Evolutionary conservation across 2,113 vertebrate species (phyloP).

Genomic region (Grus americana): DNA sequence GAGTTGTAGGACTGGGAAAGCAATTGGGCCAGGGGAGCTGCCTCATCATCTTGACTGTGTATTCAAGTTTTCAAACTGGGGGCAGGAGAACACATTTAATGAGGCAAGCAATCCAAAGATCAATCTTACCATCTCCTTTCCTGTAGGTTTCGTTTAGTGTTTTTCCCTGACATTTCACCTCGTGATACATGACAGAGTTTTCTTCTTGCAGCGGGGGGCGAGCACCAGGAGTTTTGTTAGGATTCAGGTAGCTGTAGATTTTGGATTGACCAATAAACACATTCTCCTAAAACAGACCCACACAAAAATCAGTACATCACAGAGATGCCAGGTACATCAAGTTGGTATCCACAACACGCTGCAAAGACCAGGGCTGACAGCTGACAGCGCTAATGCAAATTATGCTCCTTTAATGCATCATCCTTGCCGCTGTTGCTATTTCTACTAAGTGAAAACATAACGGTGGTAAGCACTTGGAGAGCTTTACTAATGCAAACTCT

Average conservation of each 20-base stretch:
- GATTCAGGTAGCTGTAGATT: slow-evolving; percentile 78
- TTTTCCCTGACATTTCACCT: slow-evolving; percentile 80
- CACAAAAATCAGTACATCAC: neutral
- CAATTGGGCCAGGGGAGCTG: neutral
- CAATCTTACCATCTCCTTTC: slow-evolving; percentile 78
- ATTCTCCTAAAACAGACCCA: slow-evolving; percentile 80
- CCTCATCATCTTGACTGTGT: neutral
- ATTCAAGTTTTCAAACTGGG: neutral
- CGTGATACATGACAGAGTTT: slow-evolving; percentile 81
- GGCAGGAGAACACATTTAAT: neutral
- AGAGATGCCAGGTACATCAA: neutral
- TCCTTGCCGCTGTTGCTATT: neutral
- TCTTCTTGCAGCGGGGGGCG: slow-evolving; percentile 86
- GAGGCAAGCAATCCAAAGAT: neutral
- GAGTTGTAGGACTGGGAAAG: neutral
- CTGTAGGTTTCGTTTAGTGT: slow-evolving; percentile 69
- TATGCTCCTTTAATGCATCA: neutral
- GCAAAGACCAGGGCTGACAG: neutral
- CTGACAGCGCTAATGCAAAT: neutral
- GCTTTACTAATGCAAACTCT: neutral
- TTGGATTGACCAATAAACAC: slow-evolving; percentile 74
- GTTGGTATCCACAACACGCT: neutral
- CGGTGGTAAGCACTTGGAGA: neutral
- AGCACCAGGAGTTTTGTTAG: slow-evolving; percentile 76
- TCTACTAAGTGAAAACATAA: neutral